phyloP scores from a whole-genome alignment of 2,797 vertebrate species.

The Remorina albescens region DNA sequence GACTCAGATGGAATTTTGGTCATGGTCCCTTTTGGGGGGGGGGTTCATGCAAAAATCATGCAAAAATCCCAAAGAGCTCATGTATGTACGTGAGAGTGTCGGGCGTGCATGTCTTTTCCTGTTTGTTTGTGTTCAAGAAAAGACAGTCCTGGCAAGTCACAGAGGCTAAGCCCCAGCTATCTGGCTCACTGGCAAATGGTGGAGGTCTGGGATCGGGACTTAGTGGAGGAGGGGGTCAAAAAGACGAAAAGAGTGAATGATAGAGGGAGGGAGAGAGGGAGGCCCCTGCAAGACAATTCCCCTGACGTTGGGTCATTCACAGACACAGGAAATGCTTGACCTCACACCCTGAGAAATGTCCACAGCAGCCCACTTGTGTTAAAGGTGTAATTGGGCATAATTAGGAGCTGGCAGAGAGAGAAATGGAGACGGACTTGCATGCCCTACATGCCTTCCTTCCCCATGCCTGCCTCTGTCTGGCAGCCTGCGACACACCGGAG shows the following conservation, averaged over 20 bases:
- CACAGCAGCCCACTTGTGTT: slow-evolving; percentile 83
- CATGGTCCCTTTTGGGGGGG: not conserved
- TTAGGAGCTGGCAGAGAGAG: slow-evolving; percentile 81
- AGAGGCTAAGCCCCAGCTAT: slow-evolving; percentile 76
- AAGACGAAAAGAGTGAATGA: slow-evolving; percentile 69
- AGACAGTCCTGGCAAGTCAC: slow-evolving; percentile 55
- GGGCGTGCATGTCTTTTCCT: slow-evolving; percentile 52
- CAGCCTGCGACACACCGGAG: slow-evolving; percentile 67
- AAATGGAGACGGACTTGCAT: slow-evolving; percentile 67
- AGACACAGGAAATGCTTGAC: slow-evolving; percentile 87
- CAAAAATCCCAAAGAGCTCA: not conserved
- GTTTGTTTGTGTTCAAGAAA: slow-evolving; percentile 73
- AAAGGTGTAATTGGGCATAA: slow-evolving; percentile 86
- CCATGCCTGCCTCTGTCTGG: slow-evolving; percentile 64
- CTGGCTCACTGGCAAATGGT: slow-evolving; percentile 68
- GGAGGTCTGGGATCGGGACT: slow-evolving; percentile 68
- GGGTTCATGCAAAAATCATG: too few relatives aligned
- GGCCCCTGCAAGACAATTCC: slow-evolving; percentile 78
- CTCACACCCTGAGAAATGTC: slow-evolving; percentile 83
- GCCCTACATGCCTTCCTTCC: slow-evolving; percentile 64
- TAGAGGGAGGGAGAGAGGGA: slow-evolving; percentile 62
- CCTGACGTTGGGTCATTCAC: slow-evolving; percentile 77
- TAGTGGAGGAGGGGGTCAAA: slow-evolving; percentile 74
- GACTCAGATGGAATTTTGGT: slow-evolving; percentile 15
- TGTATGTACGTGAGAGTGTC: slow-evolving; percentile 17